Conservation (phyloP, 2,113 vertebrate genomes). For the Oreochromis aureus region DNA sequence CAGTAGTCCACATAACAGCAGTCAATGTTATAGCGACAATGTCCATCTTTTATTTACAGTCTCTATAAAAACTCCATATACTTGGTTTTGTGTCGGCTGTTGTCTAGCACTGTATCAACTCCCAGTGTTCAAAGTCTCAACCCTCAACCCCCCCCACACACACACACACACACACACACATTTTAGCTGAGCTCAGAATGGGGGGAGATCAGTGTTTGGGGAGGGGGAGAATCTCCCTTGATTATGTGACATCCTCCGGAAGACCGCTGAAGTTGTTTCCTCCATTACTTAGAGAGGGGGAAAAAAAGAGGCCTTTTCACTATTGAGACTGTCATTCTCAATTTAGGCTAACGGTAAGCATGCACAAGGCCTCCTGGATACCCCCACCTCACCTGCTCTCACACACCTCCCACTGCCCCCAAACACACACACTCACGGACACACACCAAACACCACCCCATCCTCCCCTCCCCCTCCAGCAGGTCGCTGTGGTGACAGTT, state of each 20-base stretch:
- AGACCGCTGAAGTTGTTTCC: constrained; percentile 91
- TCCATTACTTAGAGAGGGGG: constrained; percentile 84
- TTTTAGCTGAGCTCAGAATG: neutral
- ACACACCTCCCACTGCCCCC: neutral
- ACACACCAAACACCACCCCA: neutral
- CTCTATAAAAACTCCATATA: neutral
- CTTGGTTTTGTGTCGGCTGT: constrained; percentile 25
- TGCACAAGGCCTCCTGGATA: constrained; percentile 89
- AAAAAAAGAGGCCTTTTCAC: constrained; percentile 90
- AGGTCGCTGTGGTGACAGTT: constrained; percentile 92
- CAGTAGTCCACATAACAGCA: neutral
- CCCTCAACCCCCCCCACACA: neutral
- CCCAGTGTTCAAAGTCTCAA: constrained; percentile 9
- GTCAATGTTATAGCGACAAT: neutral
- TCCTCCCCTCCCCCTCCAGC: constrained; percentile 77
- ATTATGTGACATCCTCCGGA: constrained; percentile 96
- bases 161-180: neutral
- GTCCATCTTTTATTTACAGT: neutral
- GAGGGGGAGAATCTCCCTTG: constrained; percentile 65
- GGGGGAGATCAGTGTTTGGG: neutral
- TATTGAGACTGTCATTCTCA: constrained; percentile 98
- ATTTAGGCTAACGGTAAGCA: constrained; percentile 98
- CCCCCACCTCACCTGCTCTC: constrained; percentile 68
- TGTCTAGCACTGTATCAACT: constrained; percentile 69
- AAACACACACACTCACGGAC: neutral